Base-by-base conservation (phyloP, 2,888 invertebrate genomes). In the Tetropium fuscum region DNA sequence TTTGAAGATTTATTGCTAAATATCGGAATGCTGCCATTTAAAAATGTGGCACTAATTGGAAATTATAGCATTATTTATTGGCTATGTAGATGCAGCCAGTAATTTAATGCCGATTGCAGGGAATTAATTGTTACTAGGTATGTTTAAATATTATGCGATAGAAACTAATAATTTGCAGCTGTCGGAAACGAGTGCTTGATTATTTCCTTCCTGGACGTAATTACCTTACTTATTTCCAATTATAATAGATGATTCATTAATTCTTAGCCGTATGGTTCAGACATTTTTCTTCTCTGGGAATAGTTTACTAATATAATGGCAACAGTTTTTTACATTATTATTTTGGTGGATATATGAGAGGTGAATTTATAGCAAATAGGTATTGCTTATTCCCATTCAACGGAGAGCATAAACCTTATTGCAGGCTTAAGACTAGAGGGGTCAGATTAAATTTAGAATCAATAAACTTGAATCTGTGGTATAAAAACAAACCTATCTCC, bases 111-210 rank as follows among this genome's bases (percentile, higher is more conserved):
- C 45, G 40, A 40, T 53, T 53, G 19, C 49, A 59, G 49, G 54
- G 45, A 54, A 59, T 58, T 45, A 54, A 32, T 32, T 10, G 32
- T 43, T 49, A 40, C 54, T 54, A 54, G 36, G 36, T 54, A 54
- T 53, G n/a, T 45, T 19, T 43, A 54, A 43, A 54, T 49, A 59
- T 48, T 38, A 43, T 36, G 38, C 53, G n/a, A 58, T 47, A 53
- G 32, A 38, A 53, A 53, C 58, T 53, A 58, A 58, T 58, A 53
- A 58, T 58, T 58, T 58, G 58, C 53, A 53, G 47, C 53, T 58
- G 53, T 58, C 53, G 41, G 36, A 53, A 47, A 48, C 36, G 27
- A 47, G 47, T 18, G n/a, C 43, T 53, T 53, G 53, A 53, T 53
- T 58, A 58, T 47, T 53, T 53, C 47, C 58, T 53, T 58, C 53